Base-by-base conservation (phyloP, 2,113 vertebrate genomes). In the Caloenas nicobarica region DNA sequence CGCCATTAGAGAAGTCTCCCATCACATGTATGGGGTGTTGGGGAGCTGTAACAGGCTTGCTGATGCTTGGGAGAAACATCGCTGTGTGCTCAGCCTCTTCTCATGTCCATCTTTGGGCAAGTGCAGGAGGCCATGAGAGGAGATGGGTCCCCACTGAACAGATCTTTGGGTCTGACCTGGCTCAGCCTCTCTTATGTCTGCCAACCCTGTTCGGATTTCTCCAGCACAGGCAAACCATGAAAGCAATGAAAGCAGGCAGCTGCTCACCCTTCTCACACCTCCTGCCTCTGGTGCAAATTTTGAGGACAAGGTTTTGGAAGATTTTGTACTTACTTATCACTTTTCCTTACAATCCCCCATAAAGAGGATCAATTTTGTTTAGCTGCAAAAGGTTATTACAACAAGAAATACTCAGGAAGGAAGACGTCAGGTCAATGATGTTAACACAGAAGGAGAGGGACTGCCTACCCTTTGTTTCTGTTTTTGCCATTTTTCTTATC, bases 11-110 rank as follows among this genome's bases (percentile, higher is more conserved):
- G 31, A 58, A 58, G 28, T 8, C 22, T 66, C 15, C 28, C 22
- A 36, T 58, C 48, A 51, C 15, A 36, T 0, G 0, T 13, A 44
- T 1, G 1, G 23, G 5, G 8, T 24, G n/a, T 3, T 48, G 24
- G 21, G 40, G 28, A 87, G 74, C 61, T 62, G 1, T 3, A 61
- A 34, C 13, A 61, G 69, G 13, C 18, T 62, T 42, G 19, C 62
- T 48, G 50, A 61, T 26, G 13, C 34, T 53, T 42, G 56, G 50
- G 26, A n/a, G 56, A 40, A 93, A 70, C 70, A 71, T 6, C 31
- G 12, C 36, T 21, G 48, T 4, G 9, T 26, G 56, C 31, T 74
- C 50, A 89, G 64, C 16, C 42, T 57, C 15, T 25, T 54, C 62
- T 26, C 31, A 14, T 0, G 1, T 14, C 34, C 44, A 36, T 4